These are phyloP conservation scores for Cyphomyrus discorhynchus DNA, from an alignment of 2,113 vertebrate species.

Conservation along the genomic window DNA sequence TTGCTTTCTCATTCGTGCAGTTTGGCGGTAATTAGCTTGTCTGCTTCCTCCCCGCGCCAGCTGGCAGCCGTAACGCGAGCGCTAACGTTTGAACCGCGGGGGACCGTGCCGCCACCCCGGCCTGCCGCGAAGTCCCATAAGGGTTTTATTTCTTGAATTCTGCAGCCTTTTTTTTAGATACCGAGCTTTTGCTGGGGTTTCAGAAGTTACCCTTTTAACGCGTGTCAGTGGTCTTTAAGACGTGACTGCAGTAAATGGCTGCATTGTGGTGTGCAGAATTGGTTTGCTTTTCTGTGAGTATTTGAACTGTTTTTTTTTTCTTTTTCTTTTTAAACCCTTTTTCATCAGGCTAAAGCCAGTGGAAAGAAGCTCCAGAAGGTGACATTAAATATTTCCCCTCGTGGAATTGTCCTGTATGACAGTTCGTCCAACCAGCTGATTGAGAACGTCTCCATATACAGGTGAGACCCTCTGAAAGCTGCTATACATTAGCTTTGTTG, in stretches of 20 bases:
- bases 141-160: neutral
- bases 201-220: neutral
- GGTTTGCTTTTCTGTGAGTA: neutral
- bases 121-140: neutral
- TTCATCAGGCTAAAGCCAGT: conserved; percentile 81
- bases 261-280: neutral
- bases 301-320: neutral
- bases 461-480: conserved; percentile 55
- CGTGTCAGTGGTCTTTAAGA: neutral
- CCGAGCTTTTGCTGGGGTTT: neutral
- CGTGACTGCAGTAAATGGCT: neutral
- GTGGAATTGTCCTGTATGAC: conserved; percentile 87
- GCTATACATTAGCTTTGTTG: neutral
- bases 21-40: neutral
- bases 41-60: neutral
- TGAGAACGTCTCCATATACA: conserved; percentile 96
- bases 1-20: neutral
- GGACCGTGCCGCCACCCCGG: neutral
- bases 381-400: conserved; percentile 80
- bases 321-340: neutral
- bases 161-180: neutral
- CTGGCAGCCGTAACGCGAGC: neutral
- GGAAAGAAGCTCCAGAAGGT: conserved; percentile 95
- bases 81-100: neutral
- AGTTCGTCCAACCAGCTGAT: conserved; percentile 76